Base-by-base conservation (phyloP, 2,113 vertebrate species). In the Alligator mississippiensis region DNA sequence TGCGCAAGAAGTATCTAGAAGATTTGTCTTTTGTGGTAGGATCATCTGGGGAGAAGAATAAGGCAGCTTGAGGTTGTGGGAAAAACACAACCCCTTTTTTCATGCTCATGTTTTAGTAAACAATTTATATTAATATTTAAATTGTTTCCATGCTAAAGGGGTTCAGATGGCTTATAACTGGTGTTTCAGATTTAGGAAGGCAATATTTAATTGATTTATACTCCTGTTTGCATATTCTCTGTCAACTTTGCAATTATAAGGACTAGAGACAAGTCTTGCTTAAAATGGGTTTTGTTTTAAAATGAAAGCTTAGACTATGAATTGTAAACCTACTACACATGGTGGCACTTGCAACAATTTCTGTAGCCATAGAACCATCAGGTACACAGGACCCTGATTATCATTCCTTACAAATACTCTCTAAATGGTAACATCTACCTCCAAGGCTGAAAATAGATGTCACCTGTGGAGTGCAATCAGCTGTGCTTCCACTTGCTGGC, bases 331-430 rank as follows among this genome's bases (percentile, higher is more conserved):
- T 64, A 1, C 19, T 84, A 64, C 25, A 86, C 72, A 61, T 64
- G 12, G 4, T 76, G 17, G 2, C 15, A 5, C 77, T 66, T 17
- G 4, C 38, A 62, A 54, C 1, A 81, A 68, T 88, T 66, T 4
- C 18, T 4, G 61, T 3, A 84, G 16, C 16, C 0, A 0, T 58
- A 25, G 28, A 84, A 75, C 77, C n/a, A 30, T 68, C 70, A 19
- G 25, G 60, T 5, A 24, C 77, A 80, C 0, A 1, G 28, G 18
- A 38, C 38, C 79, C 5, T 82, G 14, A 4, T 5, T 90, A 78
- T 30, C 25, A 60, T 82, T 21, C 57, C 55, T 27, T 9, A 16
- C 54, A 30, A 55, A 82, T 90, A 80, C n/a, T 70, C 13, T 11
- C 3, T 4, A 75, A 84, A 2, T 64, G 62, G 5, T 10, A 77